Percentiles rank a stretch among this genome's conserved stretches.
These are phyloP conservation scores for Gasterosteus nipponicus DNA, from an alignment of 2,113 vertebrate species.

Conservation along the genomic window DNA sequence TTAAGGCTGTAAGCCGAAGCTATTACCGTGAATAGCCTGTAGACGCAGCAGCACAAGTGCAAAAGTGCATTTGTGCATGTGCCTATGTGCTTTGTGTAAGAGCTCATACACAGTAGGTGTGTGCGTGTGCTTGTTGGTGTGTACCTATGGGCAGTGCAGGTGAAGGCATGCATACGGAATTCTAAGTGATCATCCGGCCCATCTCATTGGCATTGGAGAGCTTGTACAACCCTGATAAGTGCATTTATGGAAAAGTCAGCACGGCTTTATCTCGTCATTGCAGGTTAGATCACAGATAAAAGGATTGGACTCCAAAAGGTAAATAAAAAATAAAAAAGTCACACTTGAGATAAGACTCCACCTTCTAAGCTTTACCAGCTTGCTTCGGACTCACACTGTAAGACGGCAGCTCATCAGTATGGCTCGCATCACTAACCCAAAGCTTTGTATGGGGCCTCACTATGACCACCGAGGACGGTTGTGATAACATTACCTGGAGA, in stretches of 20 bases:
- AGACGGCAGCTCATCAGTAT: conserved; percentile 54
- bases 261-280: conserved; percentile 80
- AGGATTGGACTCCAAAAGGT: conserved; percentile 71
- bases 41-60: conserved; percentile 63
- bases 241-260: conserved; percentile 80
- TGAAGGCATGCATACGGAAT: conserved; percentile 72
- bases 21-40: conserved; percentile 73
- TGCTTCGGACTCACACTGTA: conserved; percentile 48
- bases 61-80: conserved; percentile 51
- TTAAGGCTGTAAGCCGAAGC: conserved; percentile 71
- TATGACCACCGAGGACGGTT: conserved; percentile 32
- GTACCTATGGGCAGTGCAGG: conserved; percentile 55
- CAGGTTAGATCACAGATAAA: conserved; percentile 81
- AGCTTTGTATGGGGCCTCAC: conserved; percentile 47
- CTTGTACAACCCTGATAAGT: conserved; percentile 80
- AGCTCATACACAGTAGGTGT: conserved; percentile 38
- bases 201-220: conserved; percentile 75
- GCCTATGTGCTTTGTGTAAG: conserved; percentile 31
- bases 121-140: conserved; percentile 31
- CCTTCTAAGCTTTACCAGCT: conserved; percentile 47
- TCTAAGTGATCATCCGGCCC: conserved; percentile 69
- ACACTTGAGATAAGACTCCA: conserved; percentile 58
- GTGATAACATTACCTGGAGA: conserved; percentile 57
- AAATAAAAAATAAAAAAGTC: conserved; percentile 60
- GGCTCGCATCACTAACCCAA: conserved; percentile 55